Evolutionary conservation across 2,113 vertebrate genomes (phyloP).

Genomic region (Brachionichthys hirsutus): DNA sequence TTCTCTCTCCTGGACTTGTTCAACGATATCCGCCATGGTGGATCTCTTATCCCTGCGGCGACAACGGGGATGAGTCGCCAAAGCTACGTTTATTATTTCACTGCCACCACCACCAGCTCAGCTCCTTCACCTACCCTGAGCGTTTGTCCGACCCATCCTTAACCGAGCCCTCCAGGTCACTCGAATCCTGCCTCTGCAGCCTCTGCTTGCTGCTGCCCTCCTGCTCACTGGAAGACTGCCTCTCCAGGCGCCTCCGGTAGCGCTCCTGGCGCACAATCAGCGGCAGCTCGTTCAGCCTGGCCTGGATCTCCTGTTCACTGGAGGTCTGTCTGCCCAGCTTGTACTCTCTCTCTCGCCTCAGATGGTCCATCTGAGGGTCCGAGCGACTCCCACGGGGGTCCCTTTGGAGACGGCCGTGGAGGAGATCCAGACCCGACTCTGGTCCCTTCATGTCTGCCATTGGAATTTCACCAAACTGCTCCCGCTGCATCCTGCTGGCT

Average conservation of each 20-base stretch:
- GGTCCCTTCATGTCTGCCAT: constrained; percentile 70
- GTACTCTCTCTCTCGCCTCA: constrained; percentile 77
- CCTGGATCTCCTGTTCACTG: constrained; percentile 82
- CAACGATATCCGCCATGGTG: constrained; percentile 92
- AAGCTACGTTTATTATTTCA: constrained; percentile 21
- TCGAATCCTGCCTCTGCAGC: constrained; percentile 87
- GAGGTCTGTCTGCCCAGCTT: constrained; percentile 79
- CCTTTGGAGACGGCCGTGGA: constrained; percentile 75
- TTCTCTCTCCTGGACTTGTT: constrained; percentile 92
- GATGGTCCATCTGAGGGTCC: constrained; percentile 82
- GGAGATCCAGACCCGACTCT: constrained; percentile 75
- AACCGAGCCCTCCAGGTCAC: constrained; percentile 83
- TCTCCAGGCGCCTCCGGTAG: constrained; percentile 77
- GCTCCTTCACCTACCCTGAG: constrained; percentile 67
- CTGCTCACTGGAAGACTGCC: constrained; percentile 81
- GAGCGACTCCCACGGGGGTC: constrained; percentile 80
- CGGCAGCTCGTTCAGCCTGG: constrained; percentile 77
- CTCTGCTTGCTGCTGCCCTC: constrained; percentile 80
- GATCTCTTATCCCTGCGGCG: constrained; percentile 80
- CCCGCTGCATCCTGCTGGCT: constrained; percentile 68
- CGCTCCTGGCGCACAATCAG: constrained; percentile 81
- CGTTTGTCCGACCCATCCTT: constrained; percentile 80
- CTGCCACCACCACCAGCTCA: constrained; percentile 12
- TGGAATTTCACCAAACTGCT: constrained; percentile 71
- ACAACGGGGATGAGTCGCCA: constrained; percentile 31